Evolutionary conservation across 2,113 vertebrate species (phyloP), one percentile per base, ranked within the genome.

Genomic region (Poecilia latipinna): DNA sequence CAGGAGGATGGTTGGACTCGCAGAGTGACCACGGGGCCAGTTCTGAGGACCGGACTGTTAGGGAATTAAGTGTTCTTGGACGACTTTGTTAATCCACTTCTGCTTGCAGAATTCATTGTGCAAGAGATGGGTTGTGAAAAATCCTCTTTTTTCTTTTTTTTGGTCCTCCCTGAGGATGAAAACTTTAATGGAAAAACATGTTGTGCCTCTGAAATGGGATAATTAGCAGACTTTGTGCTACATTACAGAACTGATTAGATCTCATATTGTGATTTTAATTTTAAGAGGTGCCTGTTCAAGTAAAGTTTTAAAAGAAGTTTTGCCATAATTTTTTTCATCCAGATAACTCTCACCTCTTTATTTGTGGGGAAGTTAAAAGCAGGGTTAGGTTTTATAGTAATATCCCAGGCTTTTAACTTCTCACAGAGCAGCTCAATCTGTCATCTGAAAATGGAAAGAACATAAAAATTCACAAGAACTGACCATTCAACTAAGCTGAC

Each of bases 1-100:
- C 93, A 95, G 95, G 87, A 95, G 93, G 74, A 97, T 98, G 97
- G 97, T 98, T 62, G 97, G 96, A 69, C 91, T 98, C 54, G 61
- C 60, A 57, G 4, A 86, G 65, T 90, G 78, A 87, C 73, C 80
- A 65, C n/a, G 39, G 63, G 67, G 48, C 72, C 72, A 48, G 67
- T 48, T 68, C 44, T 68, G 72, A 26, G 60, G 67, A 69, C 4
- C 24, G 60, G 32, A 65, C 61, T 71, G 35, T 24, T 42, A 26
- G n/a, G 84, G 68, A 61, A 31, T 70, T 39, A 29, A 35, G 54
- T 62, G n/a, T 60, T 74, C 65, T 68, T 67, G 66, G 69, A 78
- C 35, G 24, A 61, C 44, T 61, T 22, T 39, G 61, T 65, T 44
- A 66, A 72, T 61, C 70, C 51, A 11, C 29, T 64, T 39, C 61